Conservation (phyloP, 2,797 vertebrate species). For the Arrhamphus sclerolepis region DNA sequence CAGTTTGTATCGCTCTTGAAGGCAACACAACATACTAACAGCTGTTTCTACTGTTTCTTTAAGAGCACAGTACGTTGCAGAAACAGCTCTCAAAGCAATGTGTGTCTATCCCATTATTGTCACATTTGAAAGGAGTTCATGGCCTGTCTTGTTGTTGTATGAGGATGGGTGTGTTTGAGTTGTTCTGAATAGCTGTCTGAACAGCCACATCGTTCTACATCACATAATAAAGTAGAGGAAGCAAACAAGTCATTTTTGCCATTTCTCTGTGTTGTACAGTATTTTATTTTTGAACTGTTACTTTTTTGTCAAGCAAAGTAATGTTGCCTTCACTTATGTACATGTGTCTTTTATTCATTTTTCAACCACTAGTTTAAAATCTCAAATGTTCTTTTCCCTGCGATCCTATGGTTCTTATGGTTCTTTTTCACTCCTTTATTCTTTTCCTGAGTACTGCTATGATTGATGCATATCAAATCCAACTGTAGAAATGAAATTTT, state of each 20-base stretch:
- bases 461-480: slow-evolving; percentile 20
- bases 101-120: no score
- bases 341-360: no score
- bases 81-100: no score
- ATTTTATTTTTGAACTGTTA: neutral
- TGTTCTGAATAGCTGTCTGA: neutral
- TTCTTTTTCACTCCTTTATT: no score
- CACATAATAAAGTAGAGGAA: slow-evolving; percentile 4
- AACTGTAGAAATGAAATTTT: slow-evolving; percentile 12
- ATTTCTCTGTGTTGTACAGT: neutral
- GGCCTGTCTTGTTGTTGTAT: neutral
- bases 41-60: neutral
- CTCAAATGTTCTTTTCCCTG: neutral
- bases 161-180: neutral
- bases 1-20: no score
- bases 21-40: neutral
- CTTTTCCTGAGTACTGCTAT: neutral
- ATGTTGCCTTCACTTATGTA: neutral
- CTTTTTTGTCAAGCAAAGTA: slow-evolving; percentile 7
- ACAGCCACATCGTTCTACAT: neutral
- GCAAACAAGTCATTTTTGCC: neutral
- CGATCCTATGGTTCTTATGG: no score
- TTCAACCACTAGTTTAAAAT: no score
- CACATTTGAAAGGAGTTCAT: neutral
- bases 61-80: neutral